phyloP scores from a whole-genome alignment of 1,140 invertebrate species.

The Wiebesia pumilae region DNA sequence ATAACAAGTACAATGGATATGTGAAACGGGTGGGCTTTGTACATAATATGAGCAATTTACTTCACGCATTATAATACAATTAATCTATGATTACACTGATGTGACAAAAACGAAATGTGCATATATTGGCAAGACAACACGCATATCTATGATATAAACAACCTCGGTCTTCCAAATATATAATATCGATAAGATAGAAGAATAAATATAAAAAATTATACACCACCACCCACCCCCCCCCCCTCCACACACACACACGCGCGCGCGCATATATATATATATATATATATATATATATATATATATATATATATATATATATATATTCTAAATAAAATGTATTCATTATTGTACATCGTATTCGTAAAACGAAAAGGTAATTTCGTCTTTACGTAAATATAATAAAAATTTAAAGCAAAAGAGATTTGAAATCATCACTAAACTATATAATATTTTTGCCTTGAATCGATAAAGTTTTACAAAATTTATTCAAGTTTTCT shows the following conservation, averaged over 20 bases:
- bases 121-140: no score
- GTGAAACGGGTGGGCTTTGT: constrained; percentile 14
- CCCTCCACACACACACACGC: no score
- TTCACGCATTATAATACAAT: no score
- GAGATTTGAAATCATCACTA: constrained; percentile 45
- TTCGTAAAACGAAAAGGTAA: constrained; percentile 53
- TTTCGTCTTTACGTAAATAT: constrained; percentile 52
- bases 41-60: constrained; percentile 24
- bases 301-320: constrained; percentile 40
- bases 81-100: constrained; percentile 53
- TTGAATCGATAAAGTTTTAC: constrained; percentile 3
- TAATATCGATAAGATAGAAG: constrained; percentile 62
- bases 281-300: constrained; percentile 63
- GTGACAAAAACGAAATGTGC: constrained; percentile 51
- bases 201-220: constrained; percentile 66
- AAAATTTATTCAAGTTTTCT: neutral
- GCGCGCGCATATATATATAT: constrained; percentile 59
- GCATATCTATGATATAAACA: constrained; percentile 60
- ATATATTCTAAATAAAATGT: neutral
- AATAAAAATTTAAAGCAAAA: constrained; percentile 4
- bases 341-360: constrained; percentile 48
- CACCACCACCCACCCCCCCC: no score
- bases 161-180: constrained; percentile 74
- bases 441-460: constrained; percentile 18
- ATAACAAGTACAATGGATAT: constrained; percentile 52